phyloP scores from a whole-genome alignment of 2,797 vertebrate genomes.

The Poeciliopsis paucimaculata region DNA sequence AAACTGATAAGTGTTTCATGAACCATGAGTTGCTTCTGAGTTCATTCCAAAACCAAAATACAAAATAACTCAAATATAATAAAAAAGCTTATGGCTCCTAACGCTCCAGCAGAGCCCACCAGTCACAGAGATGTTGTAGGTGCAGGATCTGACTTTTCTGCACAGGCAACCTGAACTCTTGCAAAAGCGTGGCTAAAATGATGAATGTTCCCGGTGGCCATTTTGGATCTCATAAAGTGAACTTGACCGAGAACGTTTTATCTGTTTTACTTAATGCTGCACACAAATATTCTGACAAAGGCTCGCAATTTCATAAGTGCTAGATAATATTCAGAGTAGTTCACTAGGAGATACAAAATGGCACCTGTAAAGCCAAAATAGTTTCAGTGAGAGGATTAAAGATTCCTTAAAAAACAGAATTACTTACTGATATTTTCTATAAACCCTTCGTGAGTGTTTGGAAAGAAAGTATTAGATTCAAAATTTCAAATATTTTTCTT shows the following conservation, averaged over 20 bases:
- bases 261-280: constrained; percentile 7
- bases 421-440: constrained; percentile 92
- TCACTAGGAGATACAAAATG: constrained; percentile 65
- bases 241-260: not conserved
- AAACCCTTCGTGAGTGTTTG: constrained; percentile 87
- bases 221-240: constrained; percentile 63
- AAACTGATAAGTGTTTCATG: constrained; percentile 66
- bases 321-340: constrained; percentile 15
- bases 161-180: constrained; percentile 50
- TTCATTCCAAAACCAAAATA: constrained; percentile 58
- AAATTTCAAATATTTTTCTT: constrained; percentile 68
- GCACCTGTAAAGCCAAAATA: constrained; percentile 51
- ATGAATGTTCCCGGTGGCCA: constrained; percentile 52
- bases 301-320: not conserved
- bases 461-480: constrained; percentile 86
- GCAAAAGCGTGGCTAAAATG: constrained; percentile 54
- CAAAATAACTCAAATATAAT: constrained; percentile 24
- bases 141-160: constrained; percentile 26
- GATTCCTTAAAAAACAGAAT: constrained; percentile 50
- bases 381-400: constrained; percentile 45
- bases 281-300: constrained; percentile 17
- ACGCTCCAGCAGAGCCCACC: constrained; percentile 22
- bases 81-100: constrained; percentile 33
- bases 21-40: constrained; percentile 22
- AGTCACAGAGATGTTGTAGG: constrained; percentile 11